A percentile compares a stretch with the other conserved stretches of the same genome.
These are phyloP conservation scores for Semotilus atromaculatus DNA, from an alignment of 2,797 vertebrate genomes.

Conservation along the genomic window DNA sequence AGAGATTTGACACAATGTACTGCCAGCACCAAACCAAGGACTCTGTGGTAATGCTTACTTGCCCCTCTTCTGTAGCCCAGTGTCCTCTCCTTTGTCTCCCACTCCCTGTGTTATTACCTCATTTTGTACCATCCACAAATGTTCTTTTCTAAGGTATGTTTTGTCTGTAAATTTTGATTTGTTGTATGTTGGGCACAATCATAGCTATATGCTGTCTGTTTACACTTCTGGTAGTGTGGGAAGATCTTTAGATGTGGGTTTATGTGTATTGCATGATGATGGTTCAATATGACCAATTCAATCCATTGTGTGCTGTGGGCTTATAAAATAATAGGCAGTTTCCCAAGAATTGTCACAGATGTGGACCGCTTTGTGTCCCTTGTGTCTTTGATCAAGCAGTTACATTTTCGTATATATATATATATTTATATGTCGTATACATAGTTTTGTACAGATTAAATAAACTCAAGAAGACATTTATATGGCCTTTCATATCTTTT, in stretches of 20 bases:
- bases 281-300: slow-evolving; percentile 51
- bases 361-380: slow-evolving; percentile 35
- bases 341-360: slow-evolving; percentile 51
- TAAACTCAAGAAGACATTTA: slow-evolving; percentile 63
- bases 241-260: slow-evolving; percentile 50
- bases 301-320: slow-evolving; percentile 50
- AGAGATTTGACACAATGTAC: slow-evolving; percentile 45
- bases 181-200: slow-evolving; percentile 46
- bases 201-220: slow-evolving; percentile 48
- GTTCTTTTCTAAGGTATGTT: not conserved
- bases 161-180: slow-evolving; percentile 37
- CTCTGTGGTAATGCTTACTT: not conserved
- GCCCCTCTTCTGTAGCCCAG: not conserved
- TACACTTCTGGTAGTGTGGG: slow-evolving; percentile 56
- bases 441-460: slow-evolving; percentile 73
- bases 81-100: not conserved
- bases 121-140: slow-evolving; percentile 27
- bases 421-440: slow-evolving; percentile 64
- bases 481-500: slow-evolving; percentile 65
- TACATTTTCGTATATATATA: slow-evolving; percentile 65
- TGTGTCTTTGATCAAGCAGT: slow-evolving; percentile 48
- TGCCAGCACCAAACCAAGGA: slow-evolving; percentile 27
- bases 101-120: not conserved
- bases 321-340: slow-evolving; percentile 54
- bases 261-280: slow-evolving; percentile 52